Evolutionary conservation across 2,797 vertebrate genomes (phyloP).

Genomic region (Lophotriccus pileatus): DNA sequence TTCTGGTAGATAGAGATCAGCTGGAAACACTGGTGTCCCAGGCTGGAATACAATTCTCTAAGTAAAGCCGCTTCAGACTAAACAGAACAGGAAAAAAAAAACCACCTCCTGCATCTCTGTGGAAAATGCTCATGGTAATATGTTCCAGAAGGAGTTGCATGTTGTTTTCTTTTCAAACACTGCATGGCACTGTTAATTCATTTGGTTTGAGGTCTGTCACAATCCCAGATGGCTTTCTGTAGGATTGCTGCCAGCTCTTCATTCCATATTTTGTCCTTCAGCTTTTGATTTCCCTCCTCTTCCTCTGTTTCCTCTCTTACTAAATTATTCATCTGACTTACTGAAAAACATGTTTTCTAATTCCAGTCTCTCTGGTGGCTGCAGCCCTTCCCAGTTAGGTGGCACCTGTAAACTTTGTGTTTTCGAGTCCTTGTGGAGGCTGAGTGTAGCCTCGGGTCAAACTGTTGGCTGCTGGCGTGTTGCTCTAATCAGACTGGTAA

Average conservation of each 20-base stretch:
- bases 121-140: slow-evolving; percentile 21
- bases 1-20: background rate
- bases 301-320: background rate
- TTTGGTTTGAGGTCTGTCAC: slow-evolving; percentile 44
- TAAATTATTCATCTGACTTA: background rate
- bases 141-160: slow-evolving; percentile 23
- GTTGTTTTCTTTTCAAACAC: slow-evolving; percentile 28
- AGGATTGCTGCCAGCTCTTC: slow-evolving; percentile 23
- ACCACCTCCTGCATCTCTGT: background rate
- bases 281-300: background rate
- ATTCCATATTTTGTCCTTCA: slow-evolving; percentile 13
- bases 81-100: background rate
- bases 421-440: background rate
- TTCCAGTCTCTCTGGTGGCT: background rate
- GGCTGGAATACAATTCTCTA: background rate
- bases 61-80: background rate
- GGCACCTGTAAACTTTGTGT: background rate
- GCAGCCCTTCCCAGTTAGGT: background rate
- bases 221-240: slow-evolving; percentile 49
- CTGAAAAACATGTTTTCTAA: background rate
- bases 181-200: slow-evolving; percentile 53
- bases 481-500: slow-evolving; percentile 9
- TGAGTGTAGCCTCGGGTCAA: background rate
- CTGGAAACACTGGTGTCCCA: background rate
- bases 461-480: background rate